phyloP scores from a whole-genome alignment of 2,113 vertebrate species.

The Leptobrachium ailaonicum region DNA sequence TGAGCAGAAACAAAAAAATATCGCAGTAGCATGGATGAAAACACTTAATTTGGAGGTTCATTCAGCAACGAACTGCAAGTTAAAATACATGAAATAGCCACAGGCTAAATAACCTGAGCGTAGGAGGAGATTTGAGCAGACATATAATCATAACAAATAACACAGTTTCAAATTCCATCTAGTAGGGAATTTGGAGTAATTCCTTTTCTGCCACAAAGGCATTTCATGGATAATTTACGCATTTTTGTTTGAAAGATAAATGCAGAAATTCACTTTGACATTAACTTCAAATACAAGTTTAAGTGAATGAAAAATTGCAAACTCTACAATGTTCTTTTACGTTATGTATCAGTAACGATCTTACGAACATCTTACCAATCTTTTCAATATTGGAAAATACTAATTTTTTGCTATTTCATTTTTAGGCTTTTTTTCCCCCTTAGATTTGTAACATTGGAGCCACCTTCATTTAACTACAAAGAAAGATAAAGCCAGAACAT shows the following conservation, averaged over 20 bases:
- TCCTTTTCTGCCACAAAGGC: slow-evolving; percentile 40
- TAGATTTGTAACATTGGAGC: too few relatives aligned
- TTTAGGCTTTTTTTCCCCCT: too few relatives aligned
- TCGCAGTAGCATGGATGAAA: neutral
- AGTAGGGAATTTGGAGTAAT: slow-evolving; percentile 26
- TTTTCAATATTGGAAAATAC: too few relatives aligned
- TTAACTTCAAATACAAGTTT: slow-evolving; percentile 6
- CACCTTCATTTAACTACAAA: too few relatives aligned
- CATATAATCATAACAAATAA: slow-evolving; percentile 45
- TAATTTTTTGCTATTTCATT: too few relatives aligned
- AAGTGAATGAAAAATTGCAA: neutral
- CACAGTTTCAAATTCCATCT: slow-evolving; percentile 42
- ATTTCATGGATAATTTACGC: slow-evolving; percentile 38
- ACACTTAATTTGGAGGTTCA: slow-evolving; percentile 34
- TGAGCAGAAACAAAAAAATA: slow-evolving; percentile 5
- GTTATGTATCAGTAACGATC: too few relatives aligned
- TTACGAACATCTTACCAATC: too few relatives aligned
- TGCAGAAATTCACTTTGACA: slow-evolving; percentile 6
- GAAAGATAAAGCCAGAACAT: too few relatives aligned
- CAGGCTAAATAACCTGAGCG: slow-evolving; percentile 39
- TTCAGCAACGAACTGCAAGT: slow-evolving; percentile 23
- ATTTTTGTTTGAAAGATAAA: slow-evolving; percentile 31
- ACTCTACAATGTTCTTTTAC: neutral
- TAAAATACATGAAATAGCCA: slow-evolving; percentile 34
- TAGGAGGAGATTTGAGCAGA: slow-evolving; percentile 45